These are phyloP conservation scores for Chunga burmeisteri DNA, from an alignment of 2,113 vertebrate genomes.

Conservation along the genomic window DNA sequence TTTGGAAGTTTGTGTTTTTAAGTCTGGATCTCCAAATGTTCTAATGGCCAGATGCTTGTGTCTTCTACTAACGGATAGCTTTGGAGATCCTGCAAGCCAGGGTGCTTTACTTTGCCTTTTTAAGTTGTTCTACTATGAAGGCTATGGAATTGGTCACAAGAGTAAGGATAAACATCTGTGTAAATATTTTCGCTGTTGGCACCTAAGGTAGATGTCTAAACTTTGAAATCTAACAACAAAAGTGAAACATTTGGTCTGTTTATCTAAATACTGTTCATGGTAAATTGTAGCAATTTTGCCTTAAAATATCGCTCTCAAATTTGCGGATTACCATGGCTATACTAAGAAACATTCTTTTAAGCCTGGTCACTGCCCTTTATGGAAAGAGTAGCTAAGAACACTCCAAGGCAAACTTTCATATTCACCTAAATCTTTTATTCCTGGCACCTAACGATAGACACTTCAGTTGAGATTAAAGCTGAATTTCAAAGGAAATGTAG, in stretches of 20 bases:
- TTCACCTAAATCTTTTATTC: conserved; percentile 60
- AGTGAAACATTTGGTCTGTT: not conserved
- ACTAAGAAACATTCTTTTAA: not conserved
- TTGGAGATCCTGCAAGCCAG: not conserved
- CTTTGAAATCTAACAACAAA: not conserved
- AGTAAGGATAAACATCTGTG: not conserved
- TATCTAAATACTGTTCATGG: not conserved
- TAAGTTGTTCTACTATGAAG: not conserved
- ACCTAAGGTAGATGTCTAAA: not conserved
- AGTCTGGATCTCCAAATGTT: not conserved
- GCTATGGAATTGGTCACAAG: not conserved
- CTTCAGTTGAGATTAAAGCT: conserved; percentile 62
- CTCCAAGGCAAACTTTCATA: conserved; percentile 36
- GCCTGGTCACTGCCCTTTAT: not conserved
- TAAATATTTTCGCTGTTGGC: not conserved
- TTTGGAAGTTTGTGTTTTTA: not conserved
- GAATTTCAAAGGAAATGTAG: conserved; percentile 71
- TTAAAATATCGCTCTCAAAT: not conserved
- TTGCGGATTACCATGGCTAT: not conserved
- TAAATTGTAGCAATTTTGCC: not conserved
- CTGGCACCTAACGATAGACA: conserved; percentile 50
- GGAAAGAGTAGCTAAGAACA: not conserved
- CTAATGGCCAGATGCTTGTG: not conserved
- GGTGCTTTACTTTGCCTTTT: not conserved
- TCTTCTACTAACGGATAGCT: not conserved